A percentile compares a stretch with the other conserved stretches of the same genome.
Conservation (phyloP, 2,888 invertebrate species). For the Busseola fusca region DNA sequence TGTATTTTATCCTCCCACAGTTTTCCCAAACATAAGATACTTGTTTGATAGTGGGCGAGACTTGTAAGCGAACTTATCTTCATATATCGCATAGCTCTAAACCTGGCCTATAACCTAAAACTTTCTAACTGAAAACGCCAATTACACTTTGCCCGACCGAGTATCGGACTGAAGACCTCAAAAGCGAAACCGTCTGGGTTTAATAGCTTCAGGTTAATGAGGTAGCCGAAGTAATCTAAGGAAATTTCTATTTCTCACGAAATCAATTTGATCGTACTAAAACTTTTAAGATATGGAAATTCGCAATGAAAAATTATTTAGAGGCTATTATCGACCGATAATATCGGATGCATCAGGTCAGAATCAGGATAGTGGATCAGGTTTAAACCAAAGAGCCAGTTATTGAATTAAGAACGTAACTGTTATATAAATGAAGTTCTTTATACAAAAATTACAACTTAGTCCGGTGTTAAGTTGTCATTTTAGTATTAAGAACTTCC, state of each 20-base stretch:
- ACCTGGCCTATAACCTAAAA: slow-evolving; percentile 3
- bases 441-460: too few species aligned
- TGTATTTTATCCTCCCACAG: slow-evolving; percentile 5
- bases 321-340: too few species aligned
- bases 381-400: too few species aligned
- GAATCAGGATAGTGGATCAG: too few species aligned
- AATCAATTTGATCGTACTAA: slow-evolving; percentile 22
- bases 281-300: slow-evolving; percentile 2
- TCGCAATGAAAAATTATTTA: neutral
- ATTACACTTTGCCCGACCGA: slow-evolving; percentile 33
- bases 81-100: slow-evolving; percentile 13
- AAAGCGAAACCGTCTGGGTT: slow-evolving; percentile 33
- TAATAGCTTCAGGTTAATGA: slow-evolving; percentile 43
- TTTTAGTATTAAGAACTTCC: too few species aligned
- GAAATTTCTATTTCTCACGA: slow-evolving; percentile 21
- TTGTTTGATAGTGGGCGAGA: slow-evolving; percentile 6
- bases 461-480: too few species aligned
- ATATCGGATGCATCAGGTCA: too few species aligned
- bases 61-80: slow-evolving; percentile 31
- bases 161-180: slow-evolving; percentile 29
- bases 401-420: too few species aligned
- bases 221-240: slow-evolving; percentile 11
- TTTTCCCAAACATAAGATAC: slow-evolving; percentile 6
- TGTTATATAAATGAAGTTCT: too few species aligned
- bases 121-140: slow-evolving; percentile 44